Percentiles rank a stretch among this genome's conserved stretches.
phyloP scores from a whole-genome alignment of 2,888 invertebrate genomes.

The Caenorhabditis japonica region DNA sequence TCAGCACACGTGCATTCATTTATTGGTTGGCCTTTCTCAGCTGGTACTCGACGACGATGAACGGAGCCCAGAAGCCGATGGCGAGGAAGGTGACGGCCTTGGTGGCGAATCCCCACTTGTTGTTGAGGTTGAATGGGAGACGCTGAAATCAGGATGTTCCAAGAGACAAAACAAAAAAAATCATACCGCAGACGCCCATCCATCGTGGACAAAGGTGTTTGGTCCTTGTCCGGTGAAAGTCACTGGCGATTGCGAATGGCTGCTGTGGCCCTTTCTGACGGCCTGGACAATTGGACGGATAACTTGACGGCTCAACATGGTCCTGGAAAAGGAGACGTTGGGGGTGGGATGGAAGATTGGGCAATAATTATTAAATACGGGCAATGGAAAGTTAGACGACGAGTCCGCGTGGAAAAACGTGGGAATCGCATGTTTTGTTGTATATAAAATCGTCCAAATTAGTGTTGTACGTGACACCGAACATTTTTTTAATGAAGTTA shows the following conservation, averaged over 20 bases:
- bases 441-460: too few species aligned
- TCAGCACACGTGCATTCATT: too few species aligned
- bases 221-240: constrained; percentile 68
- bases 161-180: constrained; percentile 25
- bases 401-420: too few species aligned
- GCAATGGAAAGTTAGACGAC: too few species aligned
- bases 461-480: too few species aligned
- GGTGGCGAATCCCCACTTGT: constrained; percentile 69
- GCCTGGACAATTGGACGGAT: constrained; percentile 63
- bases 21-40: constrained; percentile 73
- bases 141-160: constrained; percentile 51
- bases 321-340: constrained; percentile 16
- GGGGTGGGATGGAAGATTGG: too few species aligned
- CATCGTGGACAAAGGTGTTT: constrained; percentile 69
- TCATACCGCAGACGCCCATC: constrained; percentile 74
- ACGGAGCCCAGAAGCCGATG: constrained; percentile 72
- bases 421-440: too few species aligned
- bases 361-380: too few species aligned
- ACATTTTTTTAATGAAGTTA: too few species aligned
- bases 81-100: constrained; percentile 69
- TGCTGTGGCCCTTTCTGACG: constrained; percentile 57
- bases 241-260: constrained; percentile 58
- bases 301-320: constrained; percentile 64
- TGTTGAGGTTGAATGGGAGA: constrained; percentile 69
- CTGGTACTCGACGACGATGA: constrained; percentile 71